Evolutionary conservation across 1,140 invertebrate genomes (phyloP), one percentile per base, ranked within the genome.

Genomic region (Pomacea maculata): DNA sequence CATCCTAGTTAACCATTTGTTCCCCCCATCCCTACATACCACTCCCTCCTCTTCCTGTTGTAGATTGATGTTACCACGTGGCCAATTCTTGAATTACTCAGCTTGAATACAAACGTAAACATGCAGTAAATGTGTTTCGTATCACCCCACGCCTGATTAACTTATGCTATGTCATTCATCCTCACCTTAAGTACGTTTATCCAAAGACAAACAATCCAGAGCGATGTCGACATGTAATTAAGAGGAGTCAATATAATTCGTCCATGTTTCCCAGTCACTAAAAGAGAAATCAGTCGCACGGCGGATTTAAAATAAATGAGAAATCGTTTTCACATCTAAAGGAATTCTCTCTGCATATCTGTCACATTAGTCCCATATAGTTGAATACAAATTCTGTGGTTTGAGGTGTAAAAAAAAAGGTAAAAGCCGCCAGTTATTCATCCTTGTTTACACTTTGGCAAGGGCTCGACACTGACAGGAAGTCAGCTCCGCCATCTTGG

Each of bases 31-130:
- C 75, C 77, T 34, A 74, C 74, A 29, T 83, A 67, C 64, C 72
- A 75, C 12, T 25, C 77, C 17, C 81, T 82, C 68, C 25, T 83
- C 54, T 65, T 84, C n/a, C 77, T 84, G 17, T 84, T 84, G 9
- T 52, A 74, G 14, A 61, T 61, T 21, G 61, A 7, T 61, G 52
- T 68, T 73, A 75, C 73, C 65, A 80, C 75, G 73, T 75, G 63
- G 64, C 63, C 80, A 68, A 55, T 55, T 75, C 61, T 63, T 45
- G 19, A 63, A 63, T 45, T 68, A 81, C 55, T 70, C 54, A 55
- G 57, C 19, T 25, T 55, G n/a, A 29, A 63, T 45, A 54, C 64
- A 57, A 71, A 67, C n/a, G 34, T 45, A 45, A 17, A 57, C 55
- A 34, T 15, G n/a, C 0, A 34, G 15, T 57, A 61, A 71, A 75